phyloP scores from a whole-genome alignment of 1,140 invertebrate genomes.

The Acromyrmex heyeri region DNA sequence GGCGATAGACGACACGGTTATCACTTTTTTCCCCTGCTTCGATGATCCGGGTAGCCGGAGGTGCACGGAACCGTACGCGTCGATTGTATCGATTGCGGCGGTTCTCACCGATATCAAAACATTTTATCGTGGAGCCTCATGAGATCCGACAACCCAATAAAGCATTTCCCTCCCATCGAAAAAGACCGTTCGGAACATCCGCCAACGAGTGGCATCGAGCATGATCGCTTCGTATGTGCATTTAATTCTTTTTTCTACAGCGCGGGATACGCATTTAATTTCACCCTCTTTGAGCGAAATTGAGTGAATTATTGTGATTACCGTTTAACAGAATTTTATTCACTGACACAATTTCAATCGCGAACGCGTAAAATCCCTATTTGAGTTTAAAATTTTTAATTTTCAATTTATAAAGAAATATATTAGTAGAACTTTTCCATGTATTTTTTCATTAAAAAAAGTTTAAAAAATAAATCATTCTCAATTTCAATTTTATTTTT shows the following conservation, averaged over 20 bases:
- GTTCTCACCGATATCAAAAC: constrained; percentile 27
- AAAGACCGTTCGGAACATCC: not conserved
- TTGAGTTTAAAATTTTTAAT: not conserved
- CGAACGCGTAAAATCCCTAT: not conserved
- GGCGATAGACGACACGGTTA: constrained; percentile 51
- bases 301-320: constrained; percentile 31
- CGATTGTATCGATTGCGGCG: constrained; percentile 50
- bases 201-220: not conserved
- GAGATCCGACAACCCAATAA: constrained; percentile 49
- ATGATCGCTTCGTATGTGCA: not conserved
- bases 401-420: not conserved
- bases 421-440: not conserved
- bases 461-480: not conserved
- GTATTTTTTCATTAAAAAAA: not conserved
- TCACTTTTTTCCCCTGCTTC: constrained; percentile 48
- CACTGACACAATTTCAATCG: not conserved
- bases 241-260: constrained; percentile 12
- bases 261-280: not conserved
- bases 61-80: not conserved
- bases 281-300: not conserved
- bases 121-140: constrained; percentile 41
- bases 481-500: not conserved
- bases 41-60: not conserved
- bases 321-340: constrained; percentile 6
- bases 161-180: not conserved